Percentiles rank a stretch among this genome's conserved stretches.
These are phyloP conservation scores for Talpa occidentalis DNA, from an alignment of 2,113 vertebrate species.

Conservation along the genomic window DNA sequence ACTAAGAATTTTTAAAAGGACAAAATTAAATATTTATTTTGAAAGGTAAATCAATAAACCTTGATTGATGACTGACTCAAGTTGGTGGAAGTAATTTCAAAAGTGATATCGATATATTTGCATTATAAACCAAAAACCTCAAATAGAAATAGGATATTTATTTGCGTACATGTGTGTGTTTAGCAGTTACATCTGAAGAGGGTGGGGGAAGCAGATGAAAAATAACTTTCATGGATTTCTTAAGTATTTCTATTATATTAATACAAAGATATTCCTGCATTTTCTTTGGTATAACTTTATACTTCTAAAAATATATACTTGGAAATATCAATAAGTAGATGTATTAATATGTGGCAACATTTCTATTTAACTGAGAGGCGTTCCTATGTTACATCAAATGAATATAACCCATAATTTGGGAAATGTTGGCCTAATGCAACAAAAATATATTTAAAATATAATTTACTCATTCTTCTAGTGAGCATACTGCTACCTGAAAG, in stretches of 20 bases:
- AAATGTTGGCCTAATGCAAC: constrained; percentile 17
- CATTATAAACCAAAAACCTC: not conserved
- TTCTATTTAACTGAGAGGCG: constrained; percentile 48
- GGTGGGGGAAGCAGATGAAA: not conserved
- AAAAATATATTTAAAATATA: constrained; percentile 50
- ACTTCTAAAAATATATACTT: not conserved
- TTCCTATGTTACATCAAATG: not conserved
- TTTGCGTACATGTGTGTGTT: not conserved
- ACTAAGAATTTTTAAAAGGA: not conserved
- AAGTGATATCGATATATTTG: not conserved
- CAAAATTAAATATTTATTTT: constrained; percentile 32
- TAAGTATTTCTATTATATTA: not conserved
- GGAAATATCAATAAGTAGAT: not conserved
- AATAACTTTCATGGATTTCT: not conserved
- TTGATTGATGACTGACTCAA: not conserved
- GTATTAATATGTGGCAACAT: not conserved
- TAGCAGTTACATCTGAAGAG: not conserved
- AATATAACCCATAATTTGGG: constrained; percentile 52
- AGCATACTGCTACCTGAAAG: constrained; percentile 21
- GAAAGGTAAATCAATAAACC: constrained; percentile 28
- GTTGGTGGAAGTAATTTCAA: not conserved
- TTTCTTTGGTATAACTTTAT: not conserved
- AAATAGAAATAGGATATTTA: not conserved
- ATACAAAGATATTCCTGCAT: not conserved
- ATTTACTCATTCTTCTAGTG: not conserved